phyloP scores from a whole-genome alignment of 2,888 invertebrate species.

The Pandemis corylana region DNA sequence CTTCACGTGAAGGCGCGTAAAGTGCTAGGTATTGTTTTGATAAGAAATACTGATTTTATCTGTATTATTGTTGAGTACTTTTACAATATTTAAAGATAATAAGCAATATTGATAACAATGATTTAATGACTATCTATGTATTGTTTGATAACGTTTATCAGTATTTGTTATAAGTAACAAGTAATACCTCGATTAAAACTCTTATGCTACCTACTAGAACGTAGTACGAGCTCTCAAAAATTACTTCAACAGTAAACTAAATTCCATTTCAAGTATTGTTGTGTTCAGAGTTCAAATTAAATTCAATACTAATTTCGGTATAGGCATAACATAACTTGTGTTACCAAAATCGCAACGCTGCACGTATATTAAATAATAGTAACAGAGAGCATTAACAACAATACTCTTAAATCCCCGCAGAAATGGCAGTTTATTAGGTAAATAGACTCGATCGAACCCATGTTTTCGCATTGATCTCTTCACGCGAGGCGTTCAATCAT shows the following conservation, averaged over 20 bases:
- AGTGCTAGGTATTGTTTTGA: conserved; percentile 60
- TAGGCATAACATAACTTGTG: too few relatives aligned
- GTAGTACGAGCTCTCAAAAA: conserved; percentile 27
- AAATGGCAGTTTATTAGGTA: conserved; percentile 71
- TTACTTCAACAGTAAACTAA: background rate
- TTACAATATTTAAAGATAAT: conserved; percentile 78
- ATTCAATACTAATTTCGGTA: background rate
- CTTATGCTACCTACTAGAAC: conserved; percentile 56
- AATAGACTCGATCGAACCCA: conserved; percentile 60
- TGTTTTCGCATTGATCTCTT: conserved; percentile 57
- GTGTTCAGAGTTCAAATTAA: background rate
- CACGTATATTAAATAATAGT: conserved; percentile 30
- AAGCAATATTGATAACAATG: conserved; percentile 78
- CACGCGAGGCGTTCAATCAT: conserved; percentile 78
- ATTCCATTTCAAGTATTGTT: background rate
- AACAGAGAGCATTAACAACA: conserved; percentile 31
- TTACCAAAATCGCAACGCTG: too few relatives aligned
- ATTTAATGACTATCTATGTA: conserved; percentile 77
- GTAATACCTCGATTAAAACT: conserved; percentile 60
- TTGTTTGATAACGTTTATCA: conserved; percentile 80
- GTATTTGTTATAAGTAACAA: conserved; percentile 68
- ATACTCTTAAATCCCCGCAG: conserved; percentile 53
- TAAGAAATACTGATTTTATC: conserved; percentile 77
- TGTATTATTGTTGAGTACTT: conserved; percentile 70
- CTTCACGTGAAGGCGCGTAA: conserved; percentile 49